Percentiles rank a stretch among this genome's conserved stretches.
phyloP scores from a whole-genome alignment of 2,797 vertebrate genomes.

The Linurgus olivaceus region DNA sequence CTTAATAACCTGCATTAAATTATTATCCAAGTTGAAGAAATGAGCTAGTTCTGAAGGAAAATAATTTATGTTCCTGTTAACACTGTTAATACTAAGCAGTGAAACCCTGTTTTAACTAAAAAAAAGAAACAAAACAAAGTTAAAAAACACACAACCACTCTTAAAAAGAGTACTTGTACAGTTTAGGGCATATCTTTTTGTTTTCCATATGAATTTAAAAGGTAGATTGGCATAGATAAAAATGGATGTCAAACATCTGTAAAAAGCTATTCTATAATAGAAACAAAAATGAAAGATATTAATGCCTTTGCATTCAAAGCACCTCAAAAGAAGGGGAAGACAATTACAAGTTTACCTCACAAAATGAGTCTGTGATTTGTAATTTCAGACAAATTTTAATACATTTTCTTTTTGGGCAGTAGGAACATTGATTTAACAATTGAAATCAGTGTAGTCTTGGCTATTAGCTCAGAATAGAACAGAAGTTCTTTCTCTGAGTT shows the following conservation, averaged over 20 bases:
- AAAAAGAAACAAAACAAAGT: accelerated
- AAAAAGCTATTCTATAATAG: neutral
- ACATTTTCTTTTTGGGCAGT: neutral
- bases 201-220: neutral
- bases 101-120: neutral
- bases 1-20: neutral
- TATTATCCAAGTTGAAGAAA: neutral
- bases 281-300: neutral
- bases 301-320: neutral
- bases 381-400: neutral
- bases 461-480: neutral
- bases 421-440: neutral
- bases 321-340: neutral
- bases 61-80: neutral
- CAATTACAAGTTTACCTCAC: neutral
- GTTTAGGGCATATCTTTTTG: neutral
- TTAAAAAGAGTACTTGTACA: neutral
- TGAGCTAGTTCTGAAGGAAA: neutral
- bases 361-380: neutral
- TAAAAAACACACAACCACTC: accelerated
- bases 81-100: neutral
- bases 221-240: neutral
- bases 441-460: neutral
- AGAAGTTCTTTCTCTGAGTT: neutral
- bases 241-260: neutral